phyloP scores from a whole-genome alignment of 2,113 vertebrate genomes.

The Apteryx owenii region DNA sequence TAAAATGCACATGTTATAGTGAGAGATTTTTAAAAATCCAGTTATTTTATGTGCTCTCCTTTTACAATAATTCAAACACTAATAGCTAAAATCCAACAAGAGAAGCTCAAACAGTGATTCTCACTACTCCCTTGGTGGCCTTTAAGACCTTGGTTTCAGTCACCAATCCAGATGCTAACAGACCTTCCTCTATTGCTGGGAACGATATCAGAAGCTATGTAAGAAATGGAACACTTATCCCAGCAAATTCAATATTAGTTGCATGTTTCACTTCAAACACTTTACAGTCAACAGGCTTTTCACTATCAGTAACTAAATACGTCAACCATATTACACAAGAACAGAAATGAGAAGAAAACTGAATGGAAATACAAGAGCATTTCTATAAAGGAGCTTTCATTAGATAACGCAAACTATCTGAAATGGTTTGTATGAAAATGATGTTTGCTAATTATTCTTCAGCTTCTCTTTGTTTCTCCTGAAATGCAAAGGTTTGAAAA shows the following conservation, averaged over 20 bases:
- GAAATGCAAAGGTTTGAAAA: background rate
- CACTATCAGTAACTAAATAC: background rate
- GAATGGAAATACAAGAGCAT: background rate
- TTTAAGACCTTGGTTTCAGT: conserved; percentile 47
- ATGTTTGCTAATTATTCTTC: background rate
- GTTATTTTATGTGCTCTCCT: background rate
- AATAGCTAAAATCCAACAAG: conserved; percentile 42
- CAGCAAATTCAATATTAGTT: conserved; percentile 19
- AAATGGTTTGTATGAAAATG: background rate
- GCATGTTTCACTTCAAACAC: background rate
- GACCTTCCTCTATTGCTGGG: conserved; percentile 17
- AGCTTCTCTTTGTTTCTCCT: background rate
- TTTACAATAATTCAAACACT: conserved; percentile 50
- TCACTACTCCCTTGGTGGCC: conserved; percentile 36
- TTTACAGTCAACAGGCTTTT: background rate
- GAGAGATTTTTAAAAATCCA: background rate
- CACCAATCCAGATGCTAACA: conserved; percentile 39
- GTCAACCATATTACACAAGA: background rate
- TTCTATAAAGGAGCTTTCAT: background rate
- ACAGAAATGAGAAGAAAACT: background rate
- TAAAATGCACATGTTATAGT: background rate
- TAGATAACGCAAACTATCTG: background rate
- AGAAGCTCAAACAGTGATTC: conserved; percentile 18
- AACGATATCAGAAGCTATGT: background rate
- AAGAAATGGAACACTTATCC: conserved; percentile 6